phyloP scores from a whole-genome alignment of 1,140 invertebrate species.

The Dendroctonus valens region DNA sequence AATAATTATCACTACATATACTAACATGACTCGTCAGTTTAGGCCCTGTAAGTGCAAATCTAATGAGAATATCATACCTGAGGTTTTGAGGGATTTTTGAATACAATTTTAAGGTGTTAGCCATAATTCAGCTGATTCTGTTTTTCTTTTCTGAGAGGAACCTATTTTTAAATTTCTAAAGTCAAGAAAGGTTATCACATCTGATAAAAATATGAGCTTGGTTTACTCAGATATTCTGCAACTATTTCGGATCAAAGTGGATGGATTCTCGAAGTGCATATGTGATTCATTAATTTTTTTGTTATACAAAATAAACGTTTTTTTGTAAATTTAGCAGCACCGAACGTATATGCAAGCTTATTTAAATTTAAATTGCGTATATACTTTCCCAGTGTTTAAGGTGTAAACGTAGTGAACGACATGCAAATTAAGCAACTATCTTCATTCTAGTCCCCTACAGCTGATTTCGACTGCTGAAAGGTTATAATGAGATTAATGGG shows the following conservation, averaged over 20 bases:
- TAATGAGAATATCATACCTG: conserved; percentile 34
- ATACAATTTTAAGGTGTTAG: conserved; percentile 38
- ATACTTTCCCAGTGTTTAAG: too few species aligned
- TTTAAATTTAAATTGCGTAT: too few species aligned
- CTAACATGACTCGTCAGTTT: neutral
- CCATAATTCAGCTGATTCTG: conserved; percentile 36
- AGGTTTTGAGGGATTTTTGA: conserved; percentile 40
- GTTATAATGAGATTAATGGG: too few species aligned
- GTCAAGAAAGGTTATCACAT: conserved; percentile 36
- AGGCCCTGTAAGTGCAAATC: too few species aligned
- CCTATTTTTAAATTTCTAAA: conserved; percentile 39
- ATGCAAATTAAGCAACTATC: too few species aligned
- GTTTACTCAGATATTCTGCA: neutral
- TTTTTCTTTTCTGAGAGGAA: conserved; percentile 13
- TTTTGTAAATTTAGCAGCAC: too few species aligned
- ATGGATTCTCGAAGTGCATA: neutral
- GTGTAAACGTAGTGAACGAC: too few species aligned
- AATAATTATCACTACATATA: conserved; percentile 10
- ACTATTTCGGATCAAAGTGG: neutral
- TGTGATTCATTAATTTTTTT: too few species aligned
- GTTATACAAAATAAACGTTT: too few species aligned
- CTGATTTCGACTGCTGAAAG: too few species aligned
- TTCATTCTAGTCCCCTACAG: too few species aligned
- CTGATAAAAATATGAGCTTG: neutral
- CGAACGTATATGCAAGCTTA: too few species aligned